phyloP scores from a whole-genome alignment of 2,113 vertebrate genomes.

The Psammodynastes pulverulentus region DNA sequence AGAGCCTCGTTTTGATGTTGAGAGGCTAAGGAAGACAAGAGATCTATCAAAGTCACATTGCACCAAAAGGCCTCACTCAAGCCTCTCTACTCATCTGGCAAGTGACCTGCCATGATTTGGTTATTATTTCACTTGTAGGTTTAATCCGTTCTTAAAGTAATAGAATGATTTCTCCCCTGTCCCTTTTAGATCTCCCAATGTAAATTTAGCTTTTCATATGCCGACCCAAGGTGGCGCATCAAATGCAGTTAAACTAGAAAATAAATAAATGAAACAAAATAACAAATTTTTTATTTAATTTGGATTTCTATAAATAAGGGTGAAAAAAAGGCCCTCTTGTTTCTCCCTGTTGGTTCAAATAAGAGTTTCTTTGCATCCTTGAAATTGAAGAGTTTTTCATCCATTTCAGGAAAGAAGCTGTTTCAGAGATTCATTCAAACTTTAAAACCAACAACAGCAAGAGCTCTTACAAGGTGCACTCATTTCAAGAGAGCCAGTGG shows the following conservation, averaged over 20 bases:
- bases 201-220: conserved; percentile 37
- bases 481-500: conserved; percentile 53
- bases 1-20: conserved; percentile 42
- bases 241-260: conserved; percentile 31
- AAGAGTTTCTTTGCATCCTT: conserved; percentile 47
- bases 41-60: not conserved
- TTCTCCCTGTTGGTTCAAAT: conserved; percentile 51
- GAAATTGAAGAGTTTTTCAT: conserved; percentile 47
- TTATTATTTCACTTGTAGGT: not conserved
- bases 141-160: conserved; percentile 13
- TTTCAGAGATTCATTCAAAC: conserved; percentile 60
- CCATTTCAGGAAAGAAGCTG: conserved; percentile 56
- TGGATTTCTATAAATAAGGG: too few species aligned
- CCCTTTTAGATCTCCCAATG: conserved; percentile 16
- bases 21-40: not conserved
- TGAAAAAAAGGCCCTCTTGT: not conserved
- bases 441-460: conserved; percentile 36
- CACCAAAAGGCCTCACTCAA: conserved; percentile 27
- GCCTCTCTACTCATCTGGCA: conserved; percentile 25
- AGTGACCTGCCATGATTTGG: not conserved
- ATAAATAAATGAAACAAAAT: conserved; percentile 3
- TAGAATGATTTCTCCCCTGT: not conserved
- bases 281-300: not conserved
- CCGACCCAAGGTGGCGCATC: conserved; percentile 24
- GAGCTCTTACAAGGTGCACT: conserved; percentile 61